Percentiles rank a stretch among this genome's conserved stretches.
Evolutionary conservation across 2,888 invertebrate species (phyloP).

Genomic region (Drosophila atroscutellata): DNA sequence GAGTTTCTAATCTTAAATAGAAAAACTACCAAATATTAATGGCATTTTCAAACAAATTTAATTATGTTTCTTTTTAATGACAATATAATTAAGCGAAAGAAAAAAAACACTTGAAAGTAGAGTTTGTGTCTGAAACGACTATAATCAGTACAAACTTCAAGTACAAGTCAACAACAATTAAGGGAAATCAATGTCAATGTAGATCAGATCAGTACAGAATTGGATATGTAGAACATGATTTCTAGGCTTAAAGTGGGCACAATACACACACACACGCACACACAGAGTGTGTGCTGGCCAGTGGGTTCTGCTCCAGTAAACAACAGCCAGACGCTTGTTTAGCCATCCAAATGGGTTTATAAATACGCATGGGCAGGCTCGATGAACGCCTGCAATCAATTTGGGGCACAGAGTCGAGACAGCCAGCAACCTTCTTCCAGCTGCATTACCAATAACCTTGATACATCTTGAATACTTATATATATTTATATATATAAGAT

Average conservation of each 20-base stretch:
- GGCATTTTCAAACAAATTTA: background rate
- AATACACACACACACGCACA: background rate
- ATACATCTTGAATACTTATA: constrained; percentile 3
- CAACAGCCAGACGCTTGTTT: constrained; percentile 27
- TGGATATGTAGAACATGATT: constrained; percentile 38
- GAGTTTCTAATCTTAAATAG: background rate
- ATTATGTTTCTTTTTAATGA: background rate
- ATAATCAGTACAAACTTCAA: constrained; percentile 20
- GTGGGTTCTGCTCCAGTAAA: constrained; percentile 52
- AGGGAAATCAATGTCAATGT: constrained; percentile 19
- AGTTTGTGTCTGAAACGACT: background rate
- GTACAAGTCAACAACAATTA: background rate
- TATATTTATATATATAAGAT: constrained; percentile 9
- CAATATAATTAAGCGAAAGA: background rate
- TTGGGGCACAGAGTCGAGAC: constrained; percentile 7
- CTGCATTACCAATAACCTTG: constrained; percentile 43
- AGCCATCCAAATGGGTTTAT: constrained; percentile 33
- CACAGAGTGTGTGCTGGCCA: constrained; percentile 17
- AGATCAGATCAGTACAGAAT: constrained; percentile 24
- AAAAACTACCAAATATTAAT: background rate
- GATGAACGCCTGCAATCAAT: constrained; percentile 23
- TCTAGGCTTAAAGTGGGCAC: constrained; percentile 14
- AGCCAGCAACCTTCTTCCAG: constrained; percentile 17
- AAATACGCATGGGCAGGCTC: constrained; percentile 41
- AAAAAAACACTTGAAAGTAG: background rate